A percentile compares a stretch with the other conserved stretches of the same genome.
Conservation (phyloP, 2,797 vertebrate genomes). For the Brotogeris chrysoptera region DNA sequence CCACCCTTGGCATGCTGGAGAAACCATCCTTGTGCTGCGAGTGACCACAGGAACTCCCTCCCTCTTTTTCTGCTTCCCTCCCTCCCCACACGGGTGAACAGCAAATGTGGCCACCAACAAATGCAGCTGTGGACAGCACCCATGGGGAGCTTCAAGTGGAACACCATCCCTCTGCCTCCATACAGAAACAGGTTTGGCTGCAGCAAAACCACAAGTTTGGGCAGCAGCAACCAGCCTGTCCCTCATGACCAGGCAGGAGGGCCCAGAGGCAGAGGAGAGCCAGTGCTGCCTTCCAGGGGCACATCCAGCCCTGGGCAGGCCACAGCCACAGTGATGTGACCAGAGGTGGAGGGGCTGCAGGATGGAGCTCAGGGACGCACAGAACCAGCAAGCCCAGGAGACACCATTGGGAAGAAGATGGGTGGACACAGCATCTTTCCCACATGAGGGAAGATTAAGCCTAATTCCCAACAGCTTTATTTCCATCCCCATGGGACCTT, state of each 20-base stretch:
- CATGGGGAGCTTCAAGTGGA: not conserved
- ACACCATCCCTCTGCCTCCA: accelerated
- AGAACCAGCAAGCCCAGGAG: not conserved
- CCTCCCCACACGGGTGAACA: not conserved
- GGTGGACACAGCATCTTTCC: not conserved
- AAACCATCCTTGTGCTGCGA: not conserved
- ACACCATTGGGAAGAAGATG: not conserved
- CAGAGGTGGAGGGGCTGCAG: not conserved
- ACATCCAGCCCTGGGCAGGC: not conserved
- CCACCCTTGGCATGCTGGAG: not conserved
- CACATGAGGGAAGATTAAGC: not conserved
- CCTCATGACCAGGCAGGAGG: not conserved
- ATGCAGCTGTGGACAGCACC: not conserved
- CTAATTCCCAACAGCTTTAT: not conserved
- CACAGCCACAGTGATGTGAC: accelerated
- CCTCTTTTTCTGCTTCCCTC: not conserved
- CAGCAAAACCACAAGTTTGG: not conserved
- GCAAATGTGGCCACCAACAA: not conserved
- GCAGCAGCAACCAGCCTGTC: not conserved
- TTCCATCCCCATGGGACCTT: not conserved
- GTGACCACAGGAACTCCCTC: not conserved
- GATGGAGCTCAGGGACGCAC: accelerated
- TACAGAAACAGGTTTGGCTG: accelerated
- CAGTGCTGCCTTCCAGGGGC: not conserved
- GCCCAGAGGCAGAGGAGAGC: not conserved